Base-by-base conservation (phyloP, 2,797 vertebrate genomes). In the Macropodus opercularis region DNA sequence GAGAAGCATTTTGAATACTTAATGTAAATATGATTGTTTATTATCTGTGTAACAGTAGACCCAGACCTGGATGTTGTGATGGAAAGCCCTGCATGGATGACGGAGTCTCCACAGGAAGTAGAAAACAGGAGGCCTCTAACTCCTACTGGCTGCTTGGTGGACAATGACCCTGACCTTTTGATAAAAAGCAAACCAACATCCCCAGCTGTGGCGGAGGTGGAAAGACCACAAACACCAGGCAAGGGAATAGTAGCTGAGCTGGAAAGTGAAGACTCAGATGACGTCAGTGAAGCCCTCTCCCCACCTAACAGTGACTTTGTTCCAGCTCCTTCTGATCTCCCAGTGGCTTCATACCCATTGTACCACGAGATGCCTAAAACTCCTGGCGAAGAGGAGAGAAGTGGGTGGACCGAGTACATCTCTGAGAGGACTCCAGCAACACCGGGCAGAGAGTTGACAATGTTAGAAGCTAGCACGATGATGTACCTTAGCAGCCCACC, bases 341-440 rank as follows among this genome's bases (percentile, higher is more conserved):
- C 79, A 31, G 81, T 80, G 21, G 80, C 82, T 48, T 92, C 90
- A 36, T 89, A 87, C 6, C 36, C 86, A 0, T 35, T 83, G 0
- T 94, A 93, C 47, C 94, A 95, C 61, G 94, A 96, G 68, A 90
- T 92, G 35, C 96, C 96, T 0, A 91, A 91, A 74, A 98, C 96
- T 2, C 96, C 96, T 0, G 96, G 90, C 31, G 87, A 91, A 70
- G 94, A 94, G 60, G 94, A 94, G 1, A 87, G 75, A 18, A 75
- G 74, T 23, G 78, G 90, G 6, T 82, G 77, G 1, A 92, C 89
- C 29, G 89, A 86, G 0, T 92, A 89, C 85, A 92, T 88, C 67
- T 93, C 91, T 0, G 89, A 85, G 40, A 93, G 91, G 1, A 74
- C 93, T 70, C 94, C 94, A 1, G 86, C 92, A 60, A 97, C 94